A percentile compares a stretch with the other conserved stretches of the same genome.
phyloP scores from a whole-genome alignment of 2,888 invertebrate genomes.

The Morpho deidamia region DNA sequence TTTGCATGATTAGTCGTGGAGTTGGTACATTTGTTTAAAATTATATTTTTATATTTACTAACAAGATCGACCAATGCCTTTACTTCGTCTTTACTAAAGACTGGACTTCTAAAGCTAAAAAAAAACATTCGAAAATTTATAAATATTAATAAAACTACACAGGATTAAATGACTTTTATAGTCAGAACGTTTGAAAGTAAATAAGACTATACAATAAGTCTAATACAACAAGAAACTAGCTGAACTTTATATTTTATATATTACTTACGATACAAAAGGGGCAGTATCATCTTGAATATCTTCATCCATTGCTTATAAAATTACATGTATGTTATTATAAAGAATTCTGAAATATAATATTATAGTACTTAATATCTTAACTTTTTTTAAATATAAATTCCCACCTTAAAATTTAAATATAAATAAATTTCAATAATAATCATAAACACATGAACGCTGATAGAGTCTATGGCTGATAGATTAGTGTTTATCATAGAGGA shows the following conservation, averaged over 20 bases:
- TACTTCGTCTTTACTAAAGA: conserved; percentile 48
- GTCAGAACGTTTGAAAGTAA: no score
- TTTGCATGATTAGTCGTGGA: conserved; percentile 45
- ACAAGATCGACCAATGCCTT: conserved; percentile 45
- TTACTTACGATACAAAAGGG: conserved; percentile 19
- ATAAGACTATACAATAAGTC: no score
- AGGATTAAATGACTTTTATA: no score
- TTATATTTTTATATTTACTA: conserved; percentile 46
- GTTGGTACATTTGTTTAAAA: conserved; percentile 53
- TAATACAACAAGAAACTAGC: neutral
- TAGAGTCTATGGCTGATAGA: no score
- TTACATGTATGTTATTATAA: neutral
- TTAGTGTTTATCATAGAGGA: no score
- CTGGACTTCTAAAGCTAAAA: conserved; percentile 48
- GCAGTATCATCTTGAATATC: conserved; percentile 12
- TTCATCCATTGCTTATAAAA: conserved; percentile 14
- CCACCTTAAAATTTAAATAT: no score
- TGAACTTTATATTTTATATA: neutral
- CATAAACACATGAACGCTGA: no score
- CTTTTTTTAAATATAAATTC: no score
- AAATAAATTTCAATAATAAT: no score
- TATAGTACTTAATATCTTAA: no score
- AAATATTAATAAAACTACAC: no score
- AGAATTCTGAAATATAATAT: neutral
- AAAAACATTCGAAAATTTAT: neutral